Conservation (phyloP, 2,797 vertebrate species). For the Stomatorhinus walkeri region DNA sequence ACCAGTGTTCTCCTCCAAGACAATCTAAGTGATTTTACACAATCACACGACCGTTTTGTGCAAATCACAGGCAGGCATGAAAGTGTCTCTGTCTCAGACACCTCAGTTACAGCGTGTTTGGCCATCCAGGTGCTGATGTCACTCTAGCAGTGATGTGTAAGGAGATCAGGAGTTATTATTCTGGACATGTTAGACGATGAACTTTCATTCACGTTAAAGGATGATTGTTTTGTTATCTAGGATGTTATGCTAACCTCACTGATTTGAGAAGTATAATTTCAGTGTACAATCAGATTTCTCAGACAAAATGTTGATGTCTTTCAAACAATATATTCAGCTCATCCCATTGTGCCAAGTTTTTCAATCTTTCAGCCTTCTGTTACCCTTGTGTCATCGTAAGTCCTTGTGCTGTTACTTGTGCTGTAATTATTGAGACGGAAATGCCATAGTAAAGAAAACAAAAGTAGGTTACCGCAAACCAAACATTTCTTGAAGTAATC, state of each 20-base stretch:
- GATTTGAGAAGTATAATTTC: neutral
- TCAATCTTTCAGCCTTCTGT: neutral
- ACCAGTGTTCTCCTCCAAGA: too few relatives aligned
- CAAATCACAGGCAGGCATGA: too few relatives aligned
- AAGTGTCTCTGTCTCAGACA: neutral
- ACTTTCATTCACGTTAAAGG: neutral
- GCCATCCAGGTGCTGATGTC: too few relatives aligned
- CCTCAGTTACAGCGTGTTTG: too few relatives aligned
- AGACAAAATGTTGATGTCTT: neutral
- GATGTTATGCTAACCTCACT: neutral
- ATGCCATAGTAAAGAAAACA: neutral
- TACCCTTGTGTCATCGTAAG: neutral
- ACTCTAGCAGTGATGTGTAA: too few relatives aligned
- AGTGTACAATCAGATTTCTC: neutral
- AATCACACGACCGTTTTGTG: too few relatives aligned
- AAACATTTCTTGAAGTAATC: neutral
- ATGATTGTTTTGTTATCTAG: neutral
- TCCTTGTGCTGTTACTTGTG: neutral
- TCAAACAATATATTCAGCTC: neutral
- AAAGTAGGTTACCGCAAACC: neutral
- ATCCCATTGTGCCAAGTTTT: neutral
- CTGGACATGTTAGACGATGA: neutral
- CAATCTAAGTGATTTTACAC: too few relatives aligned
- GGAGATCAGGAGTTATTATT: too few relatives aligned
- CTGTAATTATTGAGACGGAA: neutral